These are phyloP conservation scores for Melanostoma mellinum DNA, from an alignment of 2,888 invertebrate species.

Conservation along the genomic window DNA sequence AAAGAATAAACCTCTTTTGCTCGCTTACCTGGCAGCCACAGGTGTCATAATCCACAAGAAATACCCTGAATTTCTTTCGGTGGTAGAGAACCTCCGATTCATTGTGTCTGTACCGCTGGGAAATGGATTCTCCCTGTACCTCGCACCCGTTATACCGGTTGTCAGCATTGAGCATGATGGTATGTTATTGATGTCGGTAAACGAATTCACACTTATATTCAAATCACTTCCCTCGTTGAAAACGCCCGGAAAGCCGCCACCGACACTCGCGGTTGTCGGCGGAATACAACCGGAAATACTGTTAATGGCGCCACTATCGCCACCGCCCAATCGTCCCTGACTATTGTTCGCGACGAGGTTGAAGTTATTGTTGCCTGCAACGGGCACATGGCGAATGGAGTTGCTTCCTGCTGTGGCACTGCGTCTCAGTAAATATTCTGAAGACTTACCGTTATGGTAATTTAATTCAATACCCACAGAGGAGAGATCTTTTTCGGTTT, in stretches of 20 bases:
- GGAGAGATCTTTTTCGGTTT: conserved; percentile 67
- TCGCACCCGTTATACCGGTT: conserved; percentile 3
- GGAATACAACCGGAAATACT: conserved; percentile 80
- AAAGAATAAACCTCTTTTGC: conserved; percentile 73
- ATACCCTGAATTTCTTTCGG: conserved; percentile 75
- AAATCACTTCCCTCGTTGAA: conserved; percentile 76
- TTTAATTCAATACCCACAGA: conserved; percentile 76
- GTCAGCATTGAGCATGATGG: conserved; percentile 55
- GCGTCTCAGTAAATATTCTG: conserved; percentile 66
- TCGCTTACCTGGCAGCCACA: conserved; percentile 81
- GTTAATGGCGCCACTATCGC: conserved; percentile 76
- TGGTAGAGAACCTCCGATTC: conserved; percentile 53
- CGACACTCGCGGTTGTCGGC: conserved; percentile 62
- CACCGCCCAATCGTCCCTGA: conserved; percentile 78
- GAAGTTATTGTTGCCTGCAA: conserved; percentile 67
- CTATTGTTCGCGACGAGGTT: conserved; percentile 74
- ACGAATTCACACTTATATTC: conserved; percentile 76
- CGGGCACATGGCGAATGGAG: conserved; percentile 69
- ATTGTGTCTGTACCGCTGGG: conserved; percentile 27
- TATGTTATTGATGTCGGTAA: conserved; percentile 75
- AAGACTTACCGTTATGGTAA: conserved; percentile 72
- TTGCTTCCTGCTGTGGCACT: conserved; percentile 50
- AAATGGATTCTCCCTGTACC: conserved; percentile 35
- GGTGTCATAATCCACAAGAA: conserved; percentile 82
- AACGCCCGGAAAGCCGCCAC: conserved; percentile 55